phyloP scores from a whole-genome alignment of 2,797 vertebrate species.

The Euphonia xanthogaster region DNA sequence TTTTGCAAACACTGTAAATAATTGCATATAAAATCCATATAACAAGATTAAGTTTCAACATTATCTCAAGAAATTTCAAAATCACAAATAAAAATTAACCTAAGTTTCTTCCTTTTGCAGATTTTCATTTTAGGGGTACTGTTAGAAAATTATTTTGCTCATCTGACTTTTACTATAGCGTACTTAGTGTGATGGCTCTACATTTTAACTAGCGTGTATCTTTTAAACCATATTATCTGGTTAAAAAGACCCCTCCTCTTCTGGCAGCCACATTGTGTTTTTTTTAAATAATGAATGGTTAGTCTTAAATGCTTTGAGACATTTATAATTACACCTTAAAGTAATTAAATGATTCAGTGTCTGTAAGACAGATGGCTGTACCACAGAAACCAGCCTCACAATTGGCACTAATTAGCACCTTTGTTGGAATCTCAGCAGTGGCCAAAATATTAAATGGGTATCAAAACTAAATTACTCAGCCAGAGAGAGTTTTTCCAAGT shows the following conservation, averaged over 20 bases:
- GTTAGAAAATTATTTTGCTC: background rate
- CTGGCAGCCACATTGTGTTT: background rate
- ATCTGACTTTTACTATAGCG: background rate
- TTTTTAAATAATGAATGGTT: background rate
- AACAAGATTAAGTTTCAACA: background rate
- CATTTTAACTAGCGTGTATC: background rate
- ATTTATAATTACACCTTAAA: constrained; percentile 50
- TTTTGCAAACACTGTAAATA: background rate
- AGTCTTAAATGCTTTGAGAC: background rate
- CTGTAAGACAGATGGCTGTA: constrained; percentile 42
- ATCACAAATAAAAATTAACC: background rate
- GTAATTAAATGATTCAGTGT: constrained; percentile 44
- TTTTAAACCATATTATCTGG: background rate
- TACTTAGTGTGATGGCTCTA: background rate
- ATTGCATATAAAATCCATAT: background rate
- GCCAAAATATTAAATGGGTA: constrained; percentile 43
- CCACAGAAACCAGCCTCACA: constrained; percentile 13
- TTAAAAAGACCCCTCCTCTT: rapidly evolving
- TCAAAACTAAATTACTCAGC: constrained; percentile 27
- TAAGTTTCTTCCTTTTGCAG: background rate
- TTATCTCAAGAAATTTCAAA: background rate
- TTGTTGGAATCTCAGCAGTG: constrained; percentile 22
- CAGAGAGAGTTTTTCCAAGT: constrained; percentile 2
- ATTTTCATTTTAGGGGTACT: background rate
- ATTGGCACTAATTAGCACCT: constrained; percentile 56